These are phyloP conservation scores for Bombus pascuorum DNA, from an alignment of 1,140 invertebrate genomes.

Conservation along the genomic window DNA sequence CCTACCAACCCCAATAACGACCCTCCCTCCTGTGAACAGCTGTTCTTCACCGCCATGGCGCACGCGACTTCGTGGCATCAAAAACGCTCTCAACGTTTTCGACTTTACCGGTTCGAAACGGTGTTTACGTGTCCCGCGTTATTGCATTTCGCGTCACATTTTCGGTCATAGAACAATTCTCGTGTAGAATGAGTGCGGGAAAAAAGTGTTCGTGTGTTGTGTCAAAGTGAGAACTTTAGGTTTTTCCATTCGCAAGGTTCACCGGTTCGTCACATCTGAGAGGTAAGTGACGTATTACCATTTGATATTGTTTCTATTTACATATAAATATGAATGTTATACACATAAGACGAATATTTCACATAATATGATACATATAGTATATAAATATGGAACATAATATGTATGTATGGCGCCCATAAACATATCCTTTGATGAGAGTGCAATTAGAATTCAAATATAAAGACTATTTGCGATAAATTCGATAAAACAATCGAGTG, in stretches of 20 bases:
- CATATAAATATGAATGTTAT: not conserved
- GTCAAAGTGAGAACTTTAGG: slow-evolving; percentile 36
- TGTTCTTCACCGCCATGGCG: slow-evolving; percentile 65
- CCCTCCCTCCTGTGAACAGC: slow-evolving; percentile 53
- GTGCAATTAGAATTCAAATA: not conserved
- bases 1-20: slow-evolving; percentile 31
- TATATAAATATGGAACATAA: too few relatives aligned
- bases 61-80: slow-evolving; percentile 60
- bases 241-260: not conserved
- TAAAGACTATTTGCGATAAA: too few relatives aligned
- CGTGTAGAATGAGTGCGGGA: slow-evolving; percentile 34
- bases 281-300: not conserved
- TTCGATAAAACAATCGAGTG: not conserved
- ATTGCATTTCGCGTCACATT: slow-evolving; percentile 23
- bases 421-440: not conserved
- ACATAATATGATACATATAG: too few relatives aligned
- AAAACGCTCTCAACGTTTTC: slow-evolving; percentile 49
- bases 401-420: not conserved
- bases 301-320: not conserved
- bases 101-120: slow-evolving; percentile 32
- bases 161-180: slow-evolving; percentile 37
- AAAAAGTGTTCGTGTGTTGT: slow-evolving; percentile 35
- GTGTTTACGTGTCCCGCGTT: slow-evolving; percentile 41
- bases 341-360: not conserved
- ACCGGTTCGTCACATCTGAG: slow-evolving; percentile 22